Evolutionary conservation across 1,140 invertebrate genomes (phyloP).

Genomic region (Drosophila leontia): DNA sequence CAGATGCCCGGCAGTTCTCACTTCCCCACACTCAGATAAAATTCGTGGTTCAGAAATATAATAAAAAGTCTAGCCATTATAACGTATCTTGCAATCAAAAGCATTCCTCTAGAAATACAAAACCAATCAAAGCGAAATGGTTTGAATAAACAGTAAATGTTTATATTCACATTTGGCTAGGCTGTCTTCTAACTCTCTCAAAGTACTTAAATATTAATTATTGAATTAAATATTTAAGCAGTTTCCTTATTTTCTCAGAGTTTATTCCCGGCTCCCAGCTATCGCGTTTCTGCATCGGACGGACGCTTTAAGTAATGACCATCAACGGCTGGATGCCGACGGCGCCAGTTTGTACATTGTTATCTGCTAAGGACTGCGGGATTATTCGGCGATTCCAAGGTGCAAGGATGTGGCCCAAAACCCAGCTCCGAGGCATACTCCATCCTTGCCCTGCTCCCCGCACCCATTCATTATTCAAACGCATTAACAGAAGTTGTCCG

Average conservation of each 20-base stretch:
- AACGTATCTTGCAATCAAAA: not conserved
- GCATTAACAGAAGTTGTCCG: conserved; percentile 78
- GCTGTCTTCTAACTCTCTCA: not conserved
- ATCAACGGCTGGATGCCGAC: conserved; percentile 52
- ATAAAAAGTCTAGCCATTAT: not conserved
- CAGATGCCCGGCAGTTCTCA: conserved; percentile 53
- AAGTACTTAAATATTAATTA: not conserved
- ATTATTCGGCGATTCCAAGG: conserved; percentile 39
- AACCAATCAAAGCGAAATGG: not conserved
- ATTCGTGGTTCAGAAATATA: not conserved
- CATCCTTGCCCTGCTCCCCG: conserved; percentile 1
- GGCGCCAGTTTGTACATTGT: conserved; percentile 76
- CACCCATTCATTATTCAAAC: conserved; percentile 78
- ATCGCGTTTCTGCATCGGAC: conserved; percentile 58
- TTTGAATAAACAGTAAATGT: not conserved
- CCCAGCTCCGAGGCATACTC: conserved; percentile 1
- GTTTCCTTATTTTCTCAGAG: conserved; percentile 6
- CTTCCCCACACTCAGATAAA: conserved; percentile 20
- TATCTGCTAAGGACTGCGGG: conserved; percentile 54
- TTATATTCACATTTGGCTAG: not conserved
- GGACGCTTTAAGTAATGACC: conserved; percentile 76
- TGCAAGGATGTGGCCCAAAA: conserved; percentile 39
- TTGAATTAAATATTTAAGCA: not conserved
- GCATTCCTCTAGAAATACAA: not conserved
- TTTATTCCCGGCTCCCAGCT: conserved; percentile 24